phyloP scores from a whole-genome alignment of 2,113 vertebrate genomes.

The Sitta europaea region DNA sequence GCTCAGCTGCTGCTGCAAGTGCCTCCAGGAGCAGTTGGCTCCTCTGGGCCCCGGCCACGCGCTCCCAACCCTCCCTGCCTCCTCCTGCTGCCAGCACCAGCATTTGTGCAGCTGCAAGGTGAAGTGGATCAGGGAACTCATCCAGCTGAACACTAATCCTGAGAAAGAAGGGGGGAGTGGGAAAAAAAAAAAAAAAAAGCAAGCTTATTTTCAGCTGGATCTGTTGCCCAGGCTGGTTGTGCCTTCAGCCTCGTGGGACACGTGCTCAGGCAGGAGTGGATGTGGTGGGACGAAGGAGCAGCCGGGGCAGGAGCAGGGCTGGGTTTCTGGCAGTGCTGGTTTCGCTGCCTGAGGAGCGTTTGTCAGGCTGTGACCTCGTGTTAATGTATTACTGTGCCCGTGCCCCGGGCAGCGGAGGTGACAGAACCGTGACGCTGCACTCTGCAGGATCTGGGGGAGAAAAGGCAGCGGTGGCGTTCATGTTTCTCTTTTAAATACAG shows the following conservation, averaged over 20 bases:
- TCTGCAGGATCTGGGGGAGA: background rate
- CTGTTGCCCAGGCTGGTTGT: background rate
- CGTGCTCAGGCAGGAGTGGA: background rate
- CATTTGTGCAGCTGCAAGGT: conserved; percentile 60
- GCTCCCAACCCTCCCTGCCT: background rate
- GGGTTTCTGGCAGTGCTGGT: background rate
- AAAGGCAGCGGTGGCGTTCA: background rate
- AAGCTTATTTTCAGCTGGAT: conserved; percentile 21
- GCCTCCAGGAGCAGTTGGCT: conserved; percentile 25
- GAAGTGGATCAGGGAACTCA: conserved; percentile 39
- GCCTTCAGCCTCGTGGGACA: background rate
- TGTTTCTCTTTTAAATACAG: background rate
- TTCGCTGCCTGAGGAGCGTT: background rate
- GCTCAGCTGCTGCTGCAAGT: conserved; percentile 4
- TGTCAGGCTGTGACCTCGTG: background rate
- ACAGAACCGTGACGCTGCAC: background rate
- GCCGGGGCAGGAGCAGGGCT: background rate
- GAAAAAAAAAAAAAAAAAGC: background rate
- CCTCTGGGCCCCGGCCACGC: background rate
- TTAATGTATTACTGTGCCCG: background rate
- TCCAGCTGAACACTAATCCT: conserved; percentile 48
- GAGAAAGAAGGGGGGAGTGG: fast-evolving
- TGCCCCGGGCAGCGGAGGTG: background rate
- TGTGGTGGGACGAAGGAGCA: background rate
- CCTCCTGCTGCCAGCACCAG: conserved; percentile 20